These are phyloP conservation scores for Trichoplax adhaerens DNA, from an alignment of 37 sponge, comb jelly and placozoan genomes.

Conservation along the genomic window DNA sequence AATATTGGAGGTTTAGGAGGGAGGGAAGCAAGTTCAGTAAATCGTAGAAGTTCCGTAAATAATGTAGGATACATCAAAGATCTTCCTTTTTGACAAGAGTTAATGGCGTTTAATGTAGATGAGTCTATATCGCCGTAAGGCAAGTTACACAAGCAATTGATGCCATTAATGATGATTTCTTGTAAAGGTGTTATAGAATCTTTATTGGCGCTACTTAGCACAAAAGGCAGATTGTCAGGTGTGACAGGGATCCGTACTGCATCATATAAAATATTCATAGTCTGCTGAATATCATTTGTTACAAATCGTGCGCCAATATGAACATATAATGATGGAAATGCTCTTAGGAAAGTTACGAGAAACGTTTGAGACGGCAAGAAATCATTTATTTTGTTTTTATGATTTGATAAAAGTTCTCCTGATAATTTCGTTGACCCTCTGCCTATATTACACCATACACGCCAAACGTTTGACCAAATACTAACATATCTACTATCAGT, in stretches of 20 bases:
- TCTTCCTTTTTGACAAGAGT: not conserved
- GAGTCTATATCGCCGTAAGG: constrained; percentile 1
- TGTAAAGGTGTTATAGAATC: constrained; percentile 36
- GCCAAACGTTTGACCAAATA: constrained; percentile 11
- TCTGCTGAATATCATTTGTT: not conserved
- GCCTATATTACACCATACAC: constrained; percentile 10
- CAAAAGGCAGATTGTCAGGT: constrained; percentile 61
- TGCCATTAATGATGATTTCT: constrained; percentile 14
- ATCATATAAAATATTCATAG: not conserved
- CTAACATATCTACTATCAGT: no score
- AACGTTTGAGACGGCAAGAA: constrained; percentile 30
- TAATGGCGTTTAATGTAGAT: no score
- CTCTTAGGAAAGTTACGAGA: constrained; percentile 22
- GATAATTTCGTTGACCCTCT: no score
- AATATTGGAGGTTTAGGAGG: constrained; percentile 13
- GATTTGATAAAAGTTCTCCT: no score
- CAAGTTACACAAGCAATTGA: constrained; percentile 14
- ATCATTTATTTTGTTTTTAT: no score
- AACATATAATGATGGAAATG: constrained; percentile 10
- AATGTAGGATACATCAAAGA: constrained; percentile 2
- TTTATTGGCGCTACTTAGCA: constrained; percentile 36
- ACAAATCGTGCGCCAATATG: not conserved
- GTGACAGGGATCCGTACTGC: constrained; percentile 29
- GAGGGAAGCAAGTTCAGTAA: constrained; percentile 15
- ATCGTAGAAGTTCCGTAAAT: constrained; percentile 10